Conservation (phyloP, 2,797 vertebrate genomes). For the Harpagifer antarcticus region DNA sequence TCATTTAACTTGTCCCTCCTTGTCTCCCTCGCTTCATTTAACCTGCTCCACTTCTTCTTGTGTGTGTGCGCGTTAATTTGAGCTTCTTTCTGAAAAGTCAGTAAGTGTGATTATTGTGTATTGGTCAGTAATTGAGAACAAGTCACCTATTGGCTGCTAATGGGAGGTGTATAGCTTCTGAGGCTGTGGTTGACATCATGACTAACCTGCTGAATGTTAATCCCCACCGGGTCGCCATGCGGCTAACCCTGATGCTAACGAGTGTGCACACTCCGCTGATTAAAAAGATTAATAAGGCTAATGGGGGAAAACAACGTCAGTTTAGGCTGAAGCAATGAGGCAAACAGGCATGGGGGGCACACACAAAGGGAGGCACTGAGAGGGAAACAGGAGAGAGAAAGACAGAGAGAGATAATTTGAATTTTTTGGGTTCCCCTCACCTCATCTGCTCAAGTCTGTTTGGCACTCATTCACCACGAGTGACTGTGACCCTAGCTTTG, state of each 20-base stretch:
- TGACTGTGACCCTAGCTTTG: constrained; percentile 73
- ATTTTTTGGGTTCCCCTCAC: constrained; percentile 60
- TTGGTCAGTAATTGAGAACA: constrained; percentile 76
- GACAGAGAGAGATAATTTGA: constrained; percentile 37
- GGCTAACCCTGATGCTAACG: constrained; percentile 63
- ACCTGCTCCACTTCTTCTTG: constrained; percentile 69
- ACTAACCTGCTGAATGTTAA: constrained; percentile 74
- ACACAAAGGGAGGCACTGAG: constrained; percentile 40
- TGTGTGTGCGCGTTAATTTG: neutral
- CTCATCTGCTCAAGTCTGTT: constrained; percentile 72
- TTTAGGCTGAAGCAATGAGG: constrained; percentile 59
- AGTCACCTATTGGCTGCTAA: constrained; percentile 73
- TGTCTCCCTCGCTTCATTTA: constrained; percentile 79
- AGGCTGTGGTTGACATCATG: constrained; percentile 51
- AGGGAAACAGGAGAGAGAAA: constrained; percentile 5
- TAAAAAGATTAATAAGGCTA: constrained; percentile 82
- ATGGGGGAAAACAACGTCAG: constrained; percentile 71
- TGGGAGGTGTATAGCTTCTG: constrained; percentile 42
- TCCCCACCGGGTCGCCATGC: constrained; percentile 50
- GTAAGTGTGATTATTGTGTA: constrained; percentile 65
- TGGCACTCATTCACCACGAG: constrained; percentile 69
- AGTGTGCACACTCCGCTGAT: constrained; percentile 73
- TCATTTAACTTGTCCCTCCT: constrained; percentile 80
- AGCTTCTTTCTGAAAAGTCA: constrained; percentile 53
- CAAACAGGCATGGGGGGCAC: constrained; percentile 57